These are phyloP conservation scores for Dipodomys stephensi DNA, from an alignment of 2,113 vertebrate species.

Conservation along the genomic window DNA sequence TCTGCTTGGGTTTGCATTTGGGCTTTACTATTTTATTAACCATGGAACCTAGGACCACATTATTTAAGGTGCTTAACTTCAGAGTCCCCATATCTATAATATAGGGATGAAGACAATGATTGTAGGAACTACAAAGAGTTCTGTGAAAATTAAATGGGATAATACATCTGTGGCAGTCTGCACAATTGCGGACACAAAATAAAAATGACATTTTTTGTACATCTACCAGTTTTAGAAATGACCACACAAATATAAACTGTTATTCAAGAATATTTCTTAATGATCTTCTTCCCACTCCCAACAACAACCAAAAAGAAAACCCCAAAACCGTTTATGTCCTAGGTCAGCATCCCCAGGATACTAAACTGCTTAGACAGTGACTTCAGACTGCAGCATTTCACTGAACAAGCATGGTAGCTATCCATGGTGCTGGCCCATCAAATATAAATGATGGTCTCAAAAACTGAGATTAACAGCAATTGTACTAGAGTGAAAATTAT, in stretches of 20 bases:
- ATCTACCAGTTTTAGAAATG: not conserved
- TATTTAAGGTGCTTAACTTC: not conserved
- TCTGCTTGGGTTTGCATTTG: not conserved
- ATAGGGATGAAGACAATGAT: not conserved
- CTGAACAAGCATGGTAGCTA: not conserved
- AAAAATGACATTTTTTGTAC: not conserved
- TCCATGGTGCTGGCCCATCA: constrained; percentile 38
- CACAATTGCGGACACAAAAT: not conserved
- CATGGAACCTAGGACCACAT: not conserved
- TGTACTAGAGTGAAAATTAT: not conserved
- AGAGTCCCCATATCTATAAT: not conserved
- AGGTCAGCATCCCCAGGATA: not conserved
- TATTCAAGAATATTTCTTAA: not conserved
- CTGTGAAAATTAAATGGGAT: not conserved
- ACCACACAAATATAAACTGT: constrained; percentile 6
- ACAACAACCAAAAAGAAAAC: not conserved
- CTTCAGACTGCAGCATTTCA: not conserved
- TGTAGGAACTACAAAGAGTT: not conserved
- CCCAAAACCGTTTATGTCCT: not conserved
- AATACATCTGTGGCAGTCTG: not conserved
- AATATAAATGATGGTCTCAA: not conserved
- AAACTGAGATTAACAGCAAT: not conserved
- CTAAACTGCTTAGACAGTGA: not conserved
- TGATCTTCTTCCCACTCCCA: not conserved
- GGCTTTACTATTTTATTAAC: not conserved